Evolutionary conservation across 2,888 invertebrate genomes (phyloP), one percentile per base, ranked within the genome.

Genomic region (Xestobium rufovillosum): DNA sequence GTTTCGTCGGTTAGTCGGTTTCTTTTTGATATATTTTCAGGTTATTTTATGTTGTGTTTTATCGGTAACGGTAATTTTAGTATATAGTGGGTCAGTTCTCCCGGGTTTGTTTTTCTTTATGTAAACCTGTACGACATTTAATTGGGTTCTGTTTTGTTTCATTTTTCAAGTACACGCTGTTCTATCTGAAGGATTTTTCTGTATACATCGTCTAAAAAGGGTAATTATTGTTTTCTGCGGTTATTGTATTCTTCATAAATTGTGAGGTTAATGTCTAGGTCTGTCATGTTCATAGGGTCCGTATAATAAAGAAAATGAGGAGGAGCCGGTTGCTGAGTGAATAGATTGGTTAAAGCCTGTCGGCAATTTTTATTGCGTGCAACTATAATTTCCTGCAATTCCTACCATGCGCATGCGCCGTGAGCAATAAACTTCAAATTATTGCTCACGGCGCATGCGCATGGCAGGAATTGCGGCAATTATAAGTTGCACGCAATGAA

Each of bases 221-320:
- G 23, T 19, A 19, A 19, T 19, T 19, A 6, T 19, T 19, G 23
- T 19, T 19, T 19, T 19, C 23, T 19, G 6, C 23, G 6, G n/a
- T 19, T 19, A 19, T 19, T 19, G 23, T 19, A 19, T 19, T 19
- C 23, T 19, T 19, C 23, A 19, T 19, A 19, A 19, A n/a, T n/a
- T n/a, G n/a, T 19, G n/a, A n/a, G n/a, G n/a, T n/a, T n/a, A n/a
- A n/a, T n/a, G n/a, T n/a, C n/a, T n/a, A 19, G n/a, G n/a, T n/a
- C n/a, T 19, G 23, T 19, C 23, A 19, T 19, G 23, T 19, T 19
- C 23, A n/a, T 19, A 19, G n/a, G 23, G 23, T 8, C 23, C 23
- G n/a, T n/a, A n/a, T n/a, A 19, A n/a, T 19, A 19, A n/a, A 19
- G 23, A 19, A 19, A 19, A 19, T 19, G 23, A n/a, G 23, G 23